Percentiles rank a stretch among this genome's conserved stretches.
These are phyloP conservation scores for Philopotamus ludificatus DNA, from an alignment of 1,140 invertebrate species.

Conservation along the genomic window DNA sequence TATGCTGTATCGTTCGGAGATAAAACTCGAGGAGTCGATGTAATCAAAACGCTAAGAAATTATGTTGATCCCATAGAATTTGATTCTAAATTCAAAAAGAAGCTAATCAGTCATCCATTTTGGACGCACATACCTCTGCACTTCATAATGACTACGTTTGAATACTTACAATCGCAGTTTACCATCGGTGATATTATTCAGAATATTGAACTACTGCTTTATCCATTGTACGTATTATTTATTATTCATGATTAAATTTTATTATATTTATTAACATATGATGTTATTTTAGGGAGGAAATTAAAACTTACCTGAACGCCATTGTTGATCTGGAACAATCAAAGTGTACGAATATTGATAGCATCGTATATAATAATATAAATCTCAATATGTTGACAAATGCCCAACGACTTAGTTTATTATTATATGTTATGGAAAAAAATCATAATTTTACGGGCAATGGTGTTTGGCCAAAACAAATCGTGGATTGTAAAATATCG, in stretches of 20 bases:
- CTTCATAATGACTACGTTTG: constrained; percentile 55
- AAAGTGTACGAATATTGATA: neutral
- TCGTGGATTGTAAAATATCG: too few species aligned
- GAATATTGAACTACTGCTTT: constrained; percentile 58
- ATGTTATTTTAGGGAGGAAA: neutral
- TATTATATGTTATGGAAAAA: constrained; percentile 45
- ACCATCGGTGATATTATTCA: constrained; percentile 51
- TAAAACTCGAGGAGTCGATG: constrained; percentile 58
- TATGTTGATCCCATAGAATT: constrained; percentile 44
- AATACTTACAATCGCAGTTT: constrained; percentile 53
- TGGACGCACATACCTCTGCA: constrained; percentile 58
- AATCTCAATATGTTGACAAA: constrained; percentile 8
- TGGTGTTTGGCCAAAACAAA: constrained; percentile 44
- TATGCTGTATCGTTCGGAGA: constrained; percentile 48
- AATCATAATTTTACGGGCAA: constrained; percentile 47
- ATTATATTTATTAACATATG: neutral
- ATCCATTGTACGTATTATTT: constrained; percentile 54
- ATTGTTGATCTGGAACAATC: neutral
- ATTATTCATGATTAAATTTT: neutral
- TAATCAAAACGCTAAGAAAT: constrained; percentile 49
- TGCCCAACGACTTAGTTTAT: constrained; percentile 40
- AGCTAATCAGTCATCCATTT: constrained; percentile 52
- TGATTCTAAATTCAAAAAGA: constrained; percentile 45
- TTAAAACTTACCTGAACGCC: neutral
- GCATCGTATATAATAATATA: neutral